Percentiles rank a stretch among this genome's conserved stretches.
phyloP scores from a whole-genome alignment of 2,797 vertebrate genomes.

The Spatula versicolor region DNA sequence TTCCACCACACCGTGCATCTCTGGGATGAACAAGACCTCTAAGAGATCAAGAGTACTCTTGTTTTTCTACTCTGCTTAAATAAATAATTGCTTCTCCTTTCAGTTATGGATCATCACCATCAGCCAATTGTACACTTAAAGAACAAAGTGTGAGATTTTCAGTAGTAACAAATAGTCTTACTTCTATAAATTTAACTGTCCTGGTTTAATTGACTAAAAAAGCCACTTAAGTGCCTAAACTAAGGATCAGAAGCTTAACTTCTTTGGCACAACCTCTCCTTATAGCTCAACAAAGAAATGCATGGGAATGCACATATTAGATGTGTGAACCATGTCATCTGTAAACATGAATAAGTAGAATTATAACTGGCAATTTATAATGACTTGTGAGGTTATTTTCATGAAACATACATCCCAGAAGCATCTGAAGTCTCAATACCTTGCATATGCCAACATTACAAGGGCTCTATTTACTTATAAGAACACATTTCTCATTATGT shows the following conservation, averaged over 20 bases:
- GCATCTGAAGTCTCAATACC: neutral
- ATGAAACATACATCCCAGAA: neutral
- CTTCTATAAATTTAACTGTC: neutral
- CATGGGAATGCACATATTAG: neutral
- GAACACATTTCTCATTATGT: neutral
- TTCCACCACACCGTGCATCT: neutral
- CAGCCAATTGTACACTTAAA: neutral
- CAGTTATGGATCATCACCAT: neutral
- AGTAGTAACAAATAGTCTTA: neutral
- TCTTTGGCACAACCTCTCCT: neutral
- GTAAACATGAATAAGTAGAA: neutral
- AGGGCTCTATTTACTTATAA: neutral
- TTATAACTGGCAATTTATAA: slow-evolving; percentile 10
- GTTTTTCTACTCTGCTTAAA: neutral
- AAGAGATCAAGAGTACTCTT: neutral
- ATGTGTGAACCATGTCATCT: neutral
- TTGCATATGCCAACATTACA: neutral
- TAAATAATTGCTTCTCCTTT: neutral
- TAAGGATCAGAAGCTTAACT: neutral
- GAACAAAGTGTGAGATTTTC: neutral
- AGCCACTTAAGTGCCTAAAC: neutral
- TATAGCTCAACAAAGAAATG: neutral
- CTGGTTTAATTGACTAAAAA: neutral
- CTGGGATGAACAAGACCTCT: neutral
- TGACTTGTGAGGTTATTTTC: slow-evolving; percentile 1